Conservation (phyloP, 2,797 vertebrate species). For the Peromyscus eremicus region DNA sequence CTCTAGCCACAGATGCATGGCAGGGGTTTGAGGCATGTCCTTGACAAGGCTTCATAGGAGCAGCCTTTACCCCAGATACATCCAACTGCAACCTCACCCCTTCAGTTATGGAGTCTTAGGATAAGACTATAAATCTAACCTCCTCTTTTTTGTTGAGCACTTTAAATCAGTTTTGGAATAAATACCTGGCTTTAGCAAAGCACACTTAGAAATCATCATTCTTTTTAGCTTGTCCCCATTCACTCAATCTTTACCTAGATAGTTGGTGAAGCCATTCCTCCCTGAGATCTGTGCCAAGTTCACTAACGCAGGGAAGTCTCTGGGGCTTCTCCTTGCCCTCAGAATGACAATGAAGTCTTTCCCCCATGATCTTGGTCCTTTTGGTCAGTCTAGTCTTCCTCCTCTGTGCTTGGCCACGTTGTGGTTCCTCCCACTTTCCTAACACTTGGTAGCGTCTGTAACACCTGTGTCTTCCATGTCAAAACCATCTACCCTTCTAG, state of each 20-base stretch:
- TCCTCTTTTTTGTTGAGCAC: neutral
- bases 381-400: neutral
- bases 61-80: neutral
- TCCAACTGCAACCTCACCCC: neutral
- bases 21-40: neutral
- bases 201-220: neutral
- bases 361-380: neutral
- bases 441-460: neutral
- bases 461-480: neutral
- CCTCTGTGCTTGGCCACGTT: neutral
- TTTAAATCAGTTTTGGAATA: constrained; percentile 39
- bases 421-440: neutral
- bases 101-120: neutral
- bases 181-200: neutral
- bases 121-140: neutral
- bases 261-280: neutral
- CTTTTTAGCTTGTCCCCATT: neutral
- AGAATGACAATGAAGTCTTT: neutral
- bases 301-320: neutral
- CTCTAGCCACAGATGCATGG: neutral
- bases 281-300: neutral
- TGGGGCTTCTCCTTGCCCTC: neutral
- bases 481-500: neutral
- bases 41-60: neutral
- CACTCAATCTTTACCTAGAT: neutral